These are phyloP conservation scores for Helicolenus hilgendorfi DNA, from an alignment of 2,797 vertebrate genomes.

Conservation along the genomic window DNA sequence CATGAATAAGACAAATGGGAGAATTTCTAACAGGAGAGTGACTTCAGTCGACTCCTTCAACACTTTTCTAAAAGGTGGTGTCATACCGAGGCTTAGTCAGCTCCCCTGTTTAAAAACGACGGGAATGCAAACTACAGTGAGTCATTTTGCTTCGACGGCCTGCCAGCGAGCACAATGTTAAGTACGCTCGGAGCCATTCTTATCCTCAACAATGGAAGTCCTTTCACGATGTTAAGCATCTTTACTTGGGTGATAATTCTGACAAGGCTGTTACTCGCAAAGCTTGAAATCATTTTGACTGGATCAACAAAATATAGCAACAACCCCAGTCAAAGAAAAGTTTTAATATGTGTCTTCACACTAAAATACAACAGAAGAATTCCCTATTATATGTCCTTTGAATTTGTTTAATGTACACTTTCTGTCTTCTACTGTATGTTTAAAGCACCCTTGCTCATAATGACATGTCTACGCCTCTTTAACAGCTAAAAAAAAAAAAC, in stretches of 20 bases:
- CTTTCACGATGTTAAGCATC: constrained; percentile 55
- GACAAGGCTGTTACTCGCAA: constrained; percentile 34
- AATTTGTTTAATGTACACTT: background rate
- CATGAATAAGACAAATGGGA: constrained; percentile 72
- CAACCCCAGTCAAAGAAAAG: background rate
- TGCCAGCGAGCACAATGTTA: constrained; percentile 46
- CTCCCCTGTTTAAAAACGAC: constrained; percentile 15
- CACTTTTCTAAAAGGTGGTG: constrained; percentile 53
- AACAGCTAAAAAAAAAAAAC: background rate
- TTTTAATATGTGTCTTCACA: background rate
- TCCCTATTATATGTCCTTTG: background rate
- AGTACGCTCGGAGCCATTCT: constrained; percentile 62
- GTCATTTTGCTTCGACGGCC: constrained; percentile 46
- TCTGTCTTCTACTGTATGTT: background rate
- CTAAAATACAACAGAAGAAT: background rate
- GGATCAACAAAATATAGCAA: constrained; percentile 54
- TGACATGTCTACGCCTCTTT: background rate
- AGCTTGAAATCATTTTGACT: constrained; percentile 57
- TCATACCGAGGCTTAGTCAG: constrained; percentile 53
- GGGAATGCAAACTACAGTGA: constrained; percentile 49
- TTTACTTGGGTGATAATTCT: constrained; percentile 55
- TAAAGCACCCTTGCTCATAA: background rate
- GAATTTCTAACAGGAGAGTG: constrained; percentile 50
- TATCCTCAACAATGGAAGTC: constrained; percentile 46
- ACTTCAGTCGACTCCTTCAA: constrained; percentile 60